Conservation (phyloP, 1,140 invertebrate genomes). For the Plodia interpunctella region DNA sequence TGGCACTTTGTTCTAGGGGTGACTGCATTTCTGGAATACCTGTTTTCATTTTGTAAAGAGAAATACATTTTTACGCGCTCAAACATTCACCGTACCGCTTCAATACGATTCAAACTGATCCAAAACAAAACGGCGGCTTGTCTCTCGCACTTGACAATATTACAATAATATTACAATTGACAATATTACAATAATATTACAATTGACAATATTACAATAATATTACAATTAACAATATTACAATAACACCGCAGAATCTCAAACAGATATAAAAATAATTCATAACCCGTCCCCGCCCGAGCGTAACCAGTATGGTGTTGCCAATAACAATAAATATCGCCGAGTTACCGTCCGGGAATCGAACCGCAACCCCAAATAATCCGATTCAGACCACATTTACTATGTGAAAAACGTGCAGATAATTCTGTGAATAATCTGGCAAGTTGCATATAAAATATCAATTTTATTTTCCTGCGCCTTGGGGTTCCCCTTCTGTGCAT, state of each 20-base stretch:
- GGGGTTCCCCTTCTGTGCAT: neutral
- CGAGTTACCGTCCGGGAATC: conserved; percentile 1
- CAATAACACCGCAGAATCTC: neutral
- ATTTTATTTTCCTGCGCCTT: no score
- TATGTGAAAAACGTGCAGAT: conserved; percentile 1
- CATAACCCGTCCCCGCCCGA: neutral
- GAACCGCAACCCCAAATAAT: conserved; percentile 8
- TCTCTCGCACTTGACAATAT: no score
- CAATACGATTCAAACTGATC: no score
- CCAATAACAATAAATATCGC: conserved; percentile 11
- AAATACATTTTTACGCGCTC: no score
- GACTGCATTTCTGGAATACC: neutral
- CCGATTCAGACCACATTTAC: conserved; percentile 7
- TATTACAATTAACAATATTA: no score
- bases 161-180: no score
- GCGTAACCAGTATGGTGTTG: neutral
- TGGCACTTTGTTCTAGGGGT: conserved; percentile 41
- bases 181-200: no score
- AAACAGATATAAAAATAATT: neutral
- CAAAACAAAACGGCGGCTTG: no score
- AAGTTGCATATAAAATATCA: no score
- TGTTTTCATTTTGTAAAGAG: no score
- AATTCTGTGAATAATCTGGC: neutral
- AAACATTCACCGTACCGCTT: no score
- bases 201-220: no score